Evolutionary conservation across 2,888 invertebrate genomes (phyloP).

Genomic region (Trissolcus brochymenae): DNA sequence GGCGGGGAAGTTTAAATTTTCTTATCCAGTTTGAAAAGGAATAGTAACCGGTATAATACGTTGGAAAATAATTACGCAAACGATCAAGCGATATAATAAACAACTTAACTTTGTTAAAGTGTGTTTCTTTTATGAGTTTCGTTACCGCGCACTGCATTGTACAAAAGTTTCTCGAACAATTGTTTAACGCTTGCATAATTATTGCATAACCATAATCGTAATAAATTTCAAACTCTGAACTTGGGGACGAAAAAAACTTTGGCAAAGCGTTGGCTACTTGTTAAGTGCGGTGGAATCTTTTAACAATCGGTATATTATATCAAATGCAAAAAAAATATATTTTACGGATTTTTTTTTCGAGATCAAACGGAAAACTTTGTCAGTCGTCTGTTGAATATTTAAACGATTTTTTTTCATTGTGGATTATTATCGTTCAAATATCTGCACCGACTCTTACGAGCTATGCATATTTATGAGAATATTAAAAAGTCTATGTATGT

Average conservation of each 20-base stretch:
- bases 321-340: constrained; percentile 4
- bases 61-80: too few relatives aligned
- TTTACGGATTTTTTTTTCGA: constrained; percentile 32
- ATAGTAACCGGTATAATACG: background rate
- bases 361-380: constrained; percentile 32
- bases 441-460: constrained; percentile 36
- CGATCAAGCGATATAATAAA: background rate
- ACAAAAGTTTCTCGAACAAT: background rate
- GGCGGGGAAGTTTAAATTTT: too few relatives aligned
- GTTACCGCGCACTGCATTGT: background rate
- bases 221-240: constrained; percentile 20
- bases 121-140: background rate
- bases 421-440: constrained; percentile 44
- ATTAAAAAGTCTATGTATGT: constrained; percentile 49
- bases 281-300: background rate
- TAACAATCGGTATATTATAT: constrained; percentile 9
- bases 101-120: constrained; percentile 5
- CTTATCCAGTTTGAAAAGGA: constrained; percentile 3
- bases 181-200: constrained; percentile 12
- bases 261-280: background rate
- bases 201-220: constrained; percentile 2
- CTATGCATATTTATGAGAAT: constrained; percentile 55
- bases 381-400: constrained; percentile 48
- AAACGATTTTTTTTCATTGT: constrained; percentile 47
- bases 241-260: constrained; percentile 5